Percentiles rank a stretch among this genome's conserved stretches.
Conservation (phyloP, 2,888 invertebrate genomes). For the Orchesellides sinensis region DNA sequence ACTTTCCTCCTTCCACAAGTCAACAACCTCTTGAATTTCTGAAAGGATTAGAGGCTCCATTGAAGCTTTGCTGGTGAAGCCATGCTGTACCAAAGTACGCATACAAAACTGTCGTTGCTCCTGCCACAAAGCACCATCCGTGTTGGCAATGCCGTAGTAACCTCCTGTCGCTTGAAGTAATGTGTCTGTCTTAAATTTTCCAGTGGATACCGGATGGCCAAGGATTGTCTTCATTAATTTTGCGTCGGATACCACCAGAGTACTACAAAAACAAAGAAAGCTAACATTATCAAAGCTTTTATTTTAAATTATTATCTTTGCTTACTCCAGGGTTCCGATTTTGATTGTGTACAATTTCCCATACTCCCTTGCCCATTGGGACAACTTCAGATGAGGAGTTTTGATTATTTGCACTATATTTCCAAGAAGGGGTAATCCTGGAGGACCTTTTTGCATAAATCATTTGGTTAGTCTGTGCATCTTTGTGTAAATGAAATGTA, state of each 20-base stretch:
- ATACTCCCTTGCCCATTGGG: slow-evolving; percentile 16
- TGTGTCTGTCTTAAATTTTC: slow-evolving; percentile 24
- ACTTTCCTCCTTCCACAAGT: slow-evolving; percentile 19
- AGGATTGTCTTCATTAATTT: slow-evolving; percentile 12
- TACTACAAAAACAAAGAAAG: background rate
- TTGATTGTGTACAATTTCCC: slow-evolving; percentile 18
- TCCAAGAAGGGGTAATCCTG: slow-evolving; percentile 35
- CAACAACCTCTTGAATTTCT: slow-evolving; percentile 3
- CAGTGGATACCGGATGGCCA: background rate
- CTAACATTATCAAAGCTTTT: background rate
- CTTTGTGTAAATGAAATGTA: background rate
- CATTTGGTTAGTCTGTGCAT: background rate
- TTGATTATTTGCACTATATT: slow-evolving; percentile 14
- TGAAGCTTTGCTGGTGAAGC: background rate
- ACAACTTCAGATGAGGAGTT: slow-evolving; percentile 16
- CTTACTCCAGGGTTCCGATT: slow-evolving; percentile 5
- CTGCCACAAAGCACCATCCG: background rate
- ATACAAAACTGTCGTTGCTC: slow-evolving; percentile 13
- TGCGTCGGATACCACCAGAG: slow-evolving; percentile 6
- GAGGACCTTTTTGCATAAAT: background rate
- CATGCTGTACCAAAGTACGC: background rate
- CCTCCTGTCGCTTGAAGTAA: slow-evolving; percentile 20
- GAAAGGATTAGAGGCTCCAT: slow-evolving; percentile 6
- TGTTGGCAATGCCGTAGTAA: slow-evolving; percentile 11
- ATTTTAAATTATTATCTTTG: background rate